A percentile compares a stretch with the other conserved stretches of the same genome.
Conservation (phyloP, 2,888 invertebrate species). For the Geophilus truncorum region DNA sequence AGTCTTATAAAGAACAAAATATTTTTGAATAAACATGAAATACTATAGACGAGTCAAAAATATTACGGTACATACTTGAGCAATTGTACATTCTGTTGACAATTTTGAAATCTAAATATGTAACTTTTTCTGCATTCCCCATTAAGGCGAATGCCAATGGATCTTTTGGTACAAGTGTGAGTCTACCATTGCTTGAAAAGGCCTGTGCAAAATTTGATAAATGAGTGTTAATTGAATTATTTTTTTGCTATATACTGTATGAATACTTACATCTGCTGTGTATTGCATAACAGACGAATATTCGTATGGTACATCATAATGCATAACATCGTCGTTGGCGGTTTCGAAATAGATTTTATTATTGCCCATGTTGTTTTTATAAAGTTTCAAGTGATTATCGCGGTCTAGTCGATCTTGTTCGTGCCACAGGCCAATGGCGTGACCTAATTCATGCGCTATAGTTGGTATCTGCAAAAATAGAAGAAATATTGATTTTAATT, state of each 20-base stretch:
- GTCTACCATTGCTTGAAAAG: background rate
- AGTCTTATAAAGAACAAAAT: background rate
- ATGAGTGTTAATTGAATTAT: no score
- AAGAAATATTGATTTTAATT: background rate
- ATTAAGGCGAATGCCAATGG: background rate
- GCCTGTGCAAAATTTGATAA: no score
- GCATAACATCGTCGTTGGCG: background rate
- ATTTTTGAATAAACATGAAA: background rate
- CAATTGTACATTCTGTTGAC: conserved; percentile 29
- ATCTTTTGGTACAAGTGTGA: conserved; percentile 22
- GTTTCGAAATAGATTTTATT: conserved; percentile 15
- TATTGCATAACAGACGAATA: conserved; percentile 31
- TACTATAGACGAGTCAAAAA: background rate
- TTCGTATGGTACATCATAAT: conserved; percentile 30
- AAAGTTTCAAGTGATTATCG: background rate
- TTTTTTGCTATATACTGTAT: no score
- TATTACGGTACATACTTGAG: background rate
- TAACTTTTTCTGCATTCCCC: background rate
- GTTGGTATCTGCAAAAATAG: background rate
- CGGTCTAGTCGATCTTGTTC: conserved; percentile 31
- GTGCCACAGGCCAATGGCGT: conserved; percentile 30
- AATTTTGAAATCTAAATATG: background rate
- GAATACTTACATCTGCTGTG: background rate
- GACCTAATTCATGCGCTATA: conserved; percentile 28
- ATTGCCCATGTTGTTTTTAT: background rate